Evolutionary conservation across 2,797 vertebrate genomes (phyloP), one percentile per base, ranked within the genome.

Genomic region (Etheostoma perlongum): DNA sequence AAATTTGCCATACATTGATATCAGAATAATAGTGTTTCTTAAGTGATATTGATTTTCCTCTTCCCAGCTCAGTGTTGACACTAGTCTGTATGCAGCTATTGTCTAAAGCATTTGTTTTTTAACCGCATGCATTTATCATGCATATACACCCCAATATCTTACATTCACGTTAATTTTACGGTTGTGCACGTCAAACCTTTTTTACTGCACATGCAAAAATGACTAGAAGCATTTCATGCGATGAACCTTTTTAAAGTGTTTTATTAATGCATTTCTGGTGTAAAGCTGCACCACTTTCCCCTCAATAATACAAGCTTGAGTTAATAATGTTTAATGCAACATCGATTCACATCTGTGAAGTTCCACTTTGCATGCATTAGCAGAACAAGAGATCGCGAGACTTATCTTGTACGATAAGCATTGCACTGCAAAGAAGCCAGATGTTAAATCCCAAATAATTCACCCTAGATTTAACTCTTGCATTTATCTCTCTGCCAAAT

Each of bases 381-480:
- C 76, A 57, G 72, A 84, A 72, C 71, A 81, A 81, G 51, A 76
- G 74, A 78, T 84, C 62, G 82, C 78, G 72, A 83, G 85, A 84
- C 76, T 85, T 83, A 88, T 87, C 72, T 70, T 74, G 65, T 65
- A 77, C 4, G 52, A 83, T 75, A 69, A 77, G 72, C 79, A n/a
- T 68, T 36, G 72, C 58, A 40, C 65, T 9, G 73, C 79, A 80
- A 78, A 88, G 71, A 82, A 42, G 83, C 89, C 92, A 93, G 93
- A 93, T 93, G 92, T 92, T 90, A 82, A 92, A 89, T 92, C 89
- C 89, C 53, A 81, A 91, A 92, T 90, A 87, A 92, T 91, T 89
- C 53, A 59, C 68, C 78, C 90, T 73, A 75, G 89, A 84, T 91
- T 92, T 89, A 90, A 89, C 90, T 81, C 81, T 82, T 90, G 72